A percentile compares a stretch with the other conserved stretches of the same genome.
Conservation (phyloP, 1,140 invertebrate genomes). For the Drosophila azteca region DNA sequence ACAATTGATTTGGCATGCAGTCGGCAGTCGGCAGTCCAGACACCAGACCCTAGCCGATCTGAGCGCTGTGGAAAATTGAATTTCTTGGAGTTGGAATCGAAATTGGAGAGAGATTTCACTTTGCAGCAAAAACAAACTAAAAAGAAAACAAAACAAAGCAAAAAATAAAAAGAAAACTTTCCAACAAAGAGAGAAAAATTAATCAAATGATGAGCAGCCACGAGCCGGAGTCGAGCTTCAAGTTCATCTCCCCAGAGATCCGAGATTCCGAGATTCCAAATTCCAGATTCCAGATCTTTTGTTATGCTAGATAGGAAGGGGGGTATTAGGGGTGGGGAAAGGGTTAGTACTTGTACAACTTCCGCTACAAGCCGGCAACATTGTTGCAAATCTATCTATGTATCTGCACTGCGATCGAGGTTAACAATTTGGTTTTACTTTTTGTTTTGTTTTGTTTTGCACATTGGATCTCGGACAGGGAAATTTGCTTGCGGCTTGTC, state of each 20-base stretch:
- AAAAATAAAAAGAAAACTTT: conserved; percentile 72
- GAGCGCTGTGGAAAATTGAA: conserved; percentile 73
- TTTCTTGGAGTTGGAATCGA: conserved; percentile 24
- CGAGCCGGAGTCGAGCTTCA: conserved; percentile 63
- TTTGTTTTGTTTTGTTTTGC: conserved; percentile 51
- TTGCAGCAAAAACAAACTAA: conserved; percentile 39
- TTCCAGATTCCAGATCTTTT: too few species aligned
- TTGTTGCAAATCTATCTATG: conserved; percentile 59
- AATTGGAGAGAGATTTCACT: conserved; percentile 70
- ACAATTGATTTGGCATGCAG: conserved; percentile 78
- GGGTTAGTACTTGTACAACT: conserved; percentile 49
- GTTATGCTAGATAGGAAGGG: too few species aligned
- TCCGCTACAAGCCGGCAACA: conserved; percentile 65
- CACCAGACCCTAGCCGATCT: conserved; percentile 66
- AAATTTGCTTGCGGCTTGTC: conserved; percentile 26
- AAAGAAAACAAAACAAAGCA: conserved; percentile 31
- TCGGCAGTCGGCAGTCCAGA: conserved; percentile 16
- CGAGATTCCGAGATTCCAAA: too few species aligned
- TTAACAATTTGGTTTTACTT: conserved; percentile 53
- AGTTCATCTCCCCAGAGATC: conserved; percentile 59
- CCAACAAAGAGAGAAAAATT: conserved; percentile 62
- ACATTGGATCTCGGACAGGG: conserved; percentile 47
- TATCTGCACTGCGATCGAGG: conserved; percentile 47
- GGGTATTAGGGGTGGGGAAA: too few species aligned
- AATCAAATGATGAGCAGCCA: conserved; percentile 73